Evolutionary conservation across 1,140 invertebrate genomes (phyloP), one percentile per base, ranked within the genome.

Genomic region (Nilaparvata lugens): DNA sequence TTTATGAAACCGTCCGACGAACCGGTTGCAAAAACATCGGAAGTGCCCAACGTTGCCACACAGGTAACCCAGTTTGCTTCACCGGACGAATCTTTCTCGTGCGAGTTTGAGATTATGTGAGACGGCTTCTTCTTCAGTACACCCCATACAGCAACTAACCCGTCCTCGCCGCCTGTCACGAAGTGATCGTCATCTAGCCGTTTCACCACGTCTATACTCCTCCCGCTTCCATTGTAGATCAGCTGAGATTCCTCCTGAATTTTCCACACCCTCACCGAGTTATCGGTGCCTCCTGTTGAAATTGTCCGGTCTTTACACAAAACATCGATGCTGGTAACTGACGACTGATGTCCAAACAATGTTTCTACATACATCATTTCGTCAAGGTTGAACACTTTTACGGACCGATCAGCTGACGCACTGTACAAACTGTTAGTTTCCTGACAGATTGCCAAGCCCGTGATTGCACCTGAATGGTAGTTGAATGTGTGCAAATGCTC

Each of bases 281-380:
- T 81, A 72, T 98, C 96, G 61, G 85, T 80, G 24, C 94, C 93
- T 43, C 95, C 95, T 52, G 87, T 83, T 5, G 93, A 93, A 1
- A 98, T 82, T 2, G 90, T 91, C 62, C 93, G 78, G 68, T 97
- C 94, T 64, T 87, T 79, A 48, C 82, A 79, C 43, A 93, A 71
- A 2, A 89, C 85, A 77, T 98, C 95, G 52, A 98, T 89, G n/a
- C 83, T 83, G 6, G 89, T 92, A 3, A 97, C 86, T n/a, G 77
- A 75, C 66, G 84, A 85, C 72, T 95, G 89, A 76, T 98, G 95
- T 13, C 95, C 95, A 79, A 93, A 95, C 78, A 98, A 76, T 58
- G 92, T 93, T 79, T 98, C 95, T 7, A 97, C 87, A 77, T 96
- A 98, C 9, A 88, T 84, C 88, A 95, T 92, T 70, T 97, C 94